These are phyloP conservation scores for Odontocolon sp. DNA, from an alignment of 2,888 invertebrate species.

Conservation along the genomic window DNA sequence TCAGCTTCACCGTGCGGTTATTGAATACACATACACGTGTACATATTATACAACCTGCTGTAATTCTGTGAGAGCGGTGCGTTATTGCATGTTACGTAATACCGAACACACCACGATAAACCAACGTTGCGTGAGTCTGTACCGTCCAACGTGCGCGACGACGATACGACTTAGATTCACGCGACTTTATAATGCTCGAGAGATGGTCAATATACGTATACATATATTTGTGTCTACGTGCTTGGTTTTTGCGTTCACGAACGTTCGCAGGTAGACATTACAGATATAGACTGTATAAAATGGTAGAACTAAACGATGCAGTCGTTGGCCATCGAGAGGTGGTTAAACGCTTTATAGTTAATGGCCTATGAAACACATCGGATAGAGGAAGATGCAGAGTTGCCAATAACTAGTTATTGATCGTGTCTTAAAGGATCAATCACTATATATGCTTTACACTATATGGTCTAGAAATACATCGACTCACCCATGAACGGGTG, in stretches of 20 bases:
- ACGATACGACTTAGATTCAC: constrained; percentile 44
- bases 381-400: no score
- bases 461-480: neutral
- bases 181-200: constrained; percentile 40
- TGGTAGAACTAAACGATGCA: no score
- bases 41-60: constrained; percentile 49
- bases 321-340: no score
- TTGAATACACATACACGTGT: neutral
- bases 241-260: neutral
- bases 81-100: constrained; percentile 55
- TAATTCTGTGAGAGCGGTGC: constrained; percentile 46
- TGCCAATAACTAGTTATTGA: no score
- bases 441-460: no score
- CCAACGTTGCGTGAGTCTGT: constrained; percentile 39
- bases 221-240: neutral
- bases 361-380: no score
- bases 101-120: constrained; percentile 19
- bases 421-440: no score
- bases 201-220: constrained; percentile 5
- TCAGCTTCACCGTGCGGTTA: neutral
- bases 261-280: neutral
- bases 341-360: no score
- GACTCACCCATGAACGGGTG: constrained; percentile 22
- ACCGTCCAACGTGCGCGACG: constrained; percentile 2
- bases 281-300: no score